Percentiles rank a stretch among this genome's conserved stretches.
These are phyloP conservation scores for Echeneis naucrates DNA, from an alignment of 2,797 vertebrate species.

Conservation along the genomic window DNA sequence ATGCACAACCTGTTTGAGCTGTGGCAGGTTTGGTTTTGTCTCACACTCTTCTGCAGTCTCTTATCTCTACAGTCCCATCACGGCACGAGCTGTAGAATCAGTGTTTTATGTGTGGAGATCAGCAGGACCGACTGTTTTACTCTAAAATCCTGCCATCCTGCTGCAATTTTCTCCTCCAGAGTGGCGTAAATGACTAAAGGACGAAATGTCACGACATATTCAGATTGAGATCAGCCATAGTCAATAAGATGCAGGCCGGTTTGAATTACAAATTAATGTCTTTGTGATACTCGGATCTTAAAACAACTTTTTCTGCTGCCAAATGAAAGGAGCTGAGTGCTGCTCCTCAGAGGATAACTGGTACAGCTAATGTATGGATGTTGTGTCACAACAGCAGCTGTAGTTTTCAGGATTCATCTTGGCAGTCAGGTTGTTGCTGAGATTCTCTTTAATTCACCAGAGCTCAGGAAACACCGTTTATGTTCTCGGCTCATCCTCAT, in stretches of 20 bases:
- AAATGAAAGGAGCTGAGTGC: background rate
- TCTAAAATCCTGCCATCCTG: background rate
- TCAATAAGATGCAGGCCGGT: background rate
- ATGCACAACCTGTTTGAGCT: slow-evolving; percentile 16
- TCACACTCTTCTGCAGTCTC: slow-evolving; percentile 6
- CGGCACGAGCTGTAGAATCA: background rate
- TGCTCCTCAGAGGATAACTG: background rate
- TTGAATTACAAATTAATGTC: background rate
- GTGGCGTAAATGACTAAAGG: background rate
- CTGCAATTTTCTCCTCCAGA: background rate
- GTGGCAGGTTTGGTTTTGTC: background rate
- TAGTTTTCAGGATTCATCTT: background rate
- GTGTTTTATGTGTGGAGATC: background rate
- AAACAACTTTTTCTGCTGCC: background rate
- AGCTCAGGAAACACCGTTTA: background rate
- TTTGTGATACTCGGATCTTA: background rate
- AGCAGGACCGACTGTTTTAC: slow-evolving; percentile 6
- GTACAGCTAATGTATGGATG: background rate
- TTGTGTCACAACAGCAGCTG: background rate
- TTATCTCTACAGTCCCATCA: background rate
- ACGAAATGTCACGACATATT: background rate
- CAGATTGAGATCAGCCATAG: background rate
- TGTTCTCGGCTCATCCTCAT: background rate
- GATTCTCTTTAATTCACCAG: background rate
- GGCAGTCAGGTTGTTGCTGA: no score